These are phyloP conservation scores for Sapayoa aenigma DNA, from an alignment of 2,113 vertebrate species.

Conservation along the genomic window DNA sequence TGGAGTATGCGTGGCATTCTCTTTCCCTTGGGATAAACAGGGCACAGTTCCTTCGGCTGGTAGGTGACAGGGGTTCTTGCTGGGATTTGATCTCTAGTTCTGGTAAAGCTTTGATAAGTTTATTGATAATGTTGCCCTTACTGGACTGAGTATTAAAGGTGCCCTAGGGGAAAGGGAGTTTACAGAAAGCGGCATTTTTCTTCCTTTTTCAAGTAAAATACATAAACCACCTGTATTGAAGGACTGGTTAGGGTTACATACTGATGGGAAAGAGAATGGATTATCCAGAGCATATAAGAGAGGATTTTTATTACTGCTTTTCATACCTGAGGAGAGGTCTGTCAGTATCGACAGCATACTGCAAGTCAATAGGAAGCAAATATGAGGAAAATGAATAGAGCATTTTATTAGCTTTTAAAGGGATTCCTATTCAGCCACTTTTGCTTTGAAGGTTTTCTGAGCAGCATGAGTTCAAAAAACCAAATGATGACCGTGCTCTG, in stretches of 20 bases:
- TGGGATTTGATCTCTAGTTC: not conserved
- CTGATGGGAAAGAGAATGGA: not conserved
- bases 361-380: not conserved
- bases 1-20: fast-evolving
- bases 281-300: not conserved
- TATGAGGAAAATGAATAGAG: not conserved
- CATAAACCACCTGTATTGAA: not conserved
- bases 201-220: not conserved
- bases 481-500: slow-evolving; percentile 90
- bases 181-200: not conserved
- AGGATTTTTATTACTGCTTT: not conserved
- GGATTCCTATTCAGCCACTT: not conserved
- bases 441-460: slow-evolving; percentile 85
- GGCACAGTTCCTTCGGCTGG: fast-evolving
- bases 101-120: not conserved
- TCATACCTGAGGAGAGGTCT: not conserved
- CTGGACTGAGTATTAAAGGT: not conserved
- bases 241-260: not conserved
- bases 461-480: slow-evolving; percentile 88
- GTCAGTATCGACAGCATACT: not conserved
- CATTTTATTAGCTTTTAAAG: not conserved
- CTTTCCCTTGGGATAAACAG: not conserved
- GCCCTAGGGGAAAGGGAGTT: not conserved
- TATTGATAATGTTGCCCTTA: not conserved
- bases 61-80: fast-evolving